phyloP scores from a whole-genome alignment of 2,113 vertebrate species.

The Gadus chalcogrammus region DNA sequence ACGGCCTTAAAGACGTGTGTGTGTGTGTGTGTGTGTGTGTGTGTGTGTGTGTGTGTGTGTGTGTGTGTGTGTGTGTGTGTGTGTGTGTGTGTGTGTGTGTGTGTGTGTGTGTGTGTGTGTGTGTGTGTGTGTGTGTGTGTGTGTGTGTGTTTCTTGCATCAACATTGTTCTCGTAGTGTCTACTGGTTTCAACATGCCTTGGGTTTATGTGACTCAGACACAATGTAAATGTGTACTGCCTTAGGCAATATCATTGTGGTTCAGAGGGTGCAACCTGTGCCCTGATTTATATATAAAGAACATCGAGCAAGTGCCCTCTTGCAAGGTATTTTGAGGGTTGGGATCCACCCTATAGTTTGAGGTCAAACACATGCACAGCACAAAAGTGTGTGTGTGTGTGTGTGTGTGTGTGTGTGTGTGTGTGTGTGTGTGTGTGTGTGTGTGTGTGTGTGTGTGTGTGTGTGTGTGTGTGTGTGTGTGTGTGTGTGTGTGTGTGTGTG shows the following conservation, averaged over 20 bases:
- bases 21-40: background rate
- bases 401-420: constrained; percentile 14
- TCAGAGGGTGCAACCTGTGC: background rate
- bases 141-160: constrained; percentile 4
- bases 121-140: background rate
- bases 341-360: constrained; percentile 71
- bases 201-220: constrained; percentile 22
- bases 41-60: background rate
- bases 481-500: constrained; percentile 27
- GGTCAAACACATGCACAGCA: constrained; percentile 51
- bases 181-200: constrained; percentile 36
- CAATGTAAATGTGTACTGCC: constrained; percentile 4
- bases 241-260: no score
- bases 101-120: background rate
- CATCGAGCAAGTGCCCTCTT: constrained; percentile 1
- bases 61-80: background rate
- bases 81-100: background rate
- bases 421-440: constrained; percentile 13
- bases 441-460: constrained; percentile 6
- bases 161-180: constrained; percentile 38
- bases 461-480: background rate
- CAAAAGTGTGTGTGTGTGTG: constrained; percentile 29
- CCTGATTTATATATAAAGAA: background rate
- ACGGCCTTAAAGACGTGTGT: constrained; percentile 13
- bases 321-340: constrained; percentile 65